These are phyloP conservation scores for Monodelphis domestica DNA, from an alignment of 2,797 vertebrate species.

Conservation along the genomic window DNA sequence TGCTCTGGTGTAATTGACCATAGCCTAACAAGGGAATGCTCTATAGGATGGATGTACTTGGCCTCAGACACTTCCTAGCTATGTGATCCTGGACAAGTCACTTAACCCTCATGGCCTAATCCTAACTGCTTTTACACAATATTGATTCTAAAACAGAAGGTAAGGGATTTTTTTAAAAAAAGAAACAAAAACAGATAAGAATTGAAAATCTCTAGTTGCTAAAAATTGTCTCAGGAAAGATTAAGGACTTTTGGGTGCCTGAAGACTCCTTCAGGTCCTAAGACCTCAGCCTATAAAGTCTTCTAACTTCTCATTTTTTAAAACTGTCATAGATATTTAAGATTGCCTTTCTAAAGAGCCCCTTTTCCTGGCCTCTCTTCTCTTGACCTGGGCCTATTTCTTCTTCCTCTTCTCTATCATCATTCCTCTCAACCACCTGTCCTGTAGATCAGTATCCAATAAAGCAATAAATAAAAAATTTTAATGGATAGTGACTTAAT, in stretches of 20 bases:
- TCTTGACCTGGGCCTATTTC: neutral
- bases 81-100: no score
- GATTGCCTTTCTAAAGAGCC: neutral
- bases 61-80: no score
- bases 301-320: neutral
- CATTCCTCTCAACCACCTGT: neutral
- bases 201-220: neutral
- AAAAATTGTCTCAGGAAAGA: neutral
- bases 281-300: neutral
- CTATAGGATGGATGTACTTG: no score
- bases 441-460: neutral
- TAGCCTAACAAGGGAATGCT: conserved; percentile 27
- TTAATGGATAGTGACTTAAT: neutral
- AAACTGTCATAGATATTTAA: neutral
- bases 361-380: neutral
- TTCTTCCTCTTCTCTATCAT: neutral
- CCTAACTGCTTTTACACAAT: no score
- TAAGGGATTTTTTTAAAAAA: no score
- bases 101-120: no score
- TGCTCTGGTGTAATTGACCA: conserved; percentile 5
- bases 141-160: no score
- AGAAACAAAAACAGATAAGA: neutral
- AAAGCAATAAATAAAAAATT: neutral
- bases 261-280: neutral
- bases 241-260: neutral